Percentiles rank a stretch among this genome's conserved stretches.
These are phyloP conservation scores for Drosophila funebris DNA, from an alignment of 1,140 invertebrate species.

Conservation along the genomic window DNA sequence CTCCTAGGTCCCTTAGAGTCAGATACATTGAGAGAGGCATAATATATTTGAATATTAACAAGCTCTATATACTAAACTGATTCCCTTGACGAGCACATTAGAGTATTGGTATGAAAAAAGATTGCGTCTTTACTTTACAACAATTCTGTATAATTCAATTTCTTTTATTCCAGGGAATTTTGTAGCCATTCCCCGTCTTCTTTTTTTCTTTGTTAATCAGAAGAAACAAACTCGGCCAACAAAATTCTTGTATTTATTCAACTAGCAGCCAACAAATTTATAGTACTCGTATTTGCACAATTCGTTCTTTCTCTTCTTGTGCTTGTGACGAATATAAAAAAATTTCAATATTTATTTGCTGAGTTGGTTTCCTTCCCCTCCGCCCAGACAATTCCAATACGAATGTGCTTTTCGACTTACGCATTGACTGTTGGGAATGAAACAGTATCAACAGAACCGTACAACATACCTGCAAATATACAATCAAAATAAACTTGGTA, in stretches of 20 bases:
- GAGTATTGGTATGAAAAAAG: too few relatives aligned
- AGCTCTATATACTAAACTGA: too few relatives aligned
- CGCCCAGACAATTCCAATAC: constrained; percentile 4
- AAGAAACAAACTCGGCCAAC: constrained; percentile 10
- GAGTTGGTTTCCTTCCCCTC: not conserved
- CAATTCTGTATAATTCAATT: too few relatives aligned
- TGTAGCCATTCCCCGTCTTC: not conserved
- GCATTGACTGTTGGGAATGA: constrained; percentile 36
- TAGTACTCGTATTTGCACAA: constrained; percentile 29
- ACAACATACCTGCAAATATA: constrained; percentile 68
- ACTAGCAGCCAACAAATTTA: constrained; percentile 22
- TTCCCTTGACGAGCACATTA: too few relatives aligned
- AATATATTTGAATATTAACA: not conserved
- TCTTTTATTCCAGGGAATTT: not conserved
- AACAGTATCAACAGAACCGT: constrained; percentile 32
- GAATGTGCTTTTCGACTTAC: constrained; percentile 49
- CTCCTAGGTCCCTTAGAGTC: too few relatives aligned
- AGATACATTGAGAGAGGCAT: too few relatives aligned
- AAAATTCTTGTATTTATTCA: constrained; percentile 51
- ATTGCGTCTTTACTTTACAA: too few relatives aligned
- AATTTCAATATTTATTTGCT: constrained; percentile 49
- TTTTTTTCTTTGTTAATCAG: constrained; percentile 11
- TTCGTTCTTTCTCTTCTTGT: constrained; percentile 18
- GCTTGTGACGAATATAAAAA: constrained; percentile 42
- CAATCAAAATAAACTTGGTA: constrained; percentile 42